Conservation (phyloP, 37 sponge, comb jelly and placozoan genomes). For the Crambe crambe region DNA sequence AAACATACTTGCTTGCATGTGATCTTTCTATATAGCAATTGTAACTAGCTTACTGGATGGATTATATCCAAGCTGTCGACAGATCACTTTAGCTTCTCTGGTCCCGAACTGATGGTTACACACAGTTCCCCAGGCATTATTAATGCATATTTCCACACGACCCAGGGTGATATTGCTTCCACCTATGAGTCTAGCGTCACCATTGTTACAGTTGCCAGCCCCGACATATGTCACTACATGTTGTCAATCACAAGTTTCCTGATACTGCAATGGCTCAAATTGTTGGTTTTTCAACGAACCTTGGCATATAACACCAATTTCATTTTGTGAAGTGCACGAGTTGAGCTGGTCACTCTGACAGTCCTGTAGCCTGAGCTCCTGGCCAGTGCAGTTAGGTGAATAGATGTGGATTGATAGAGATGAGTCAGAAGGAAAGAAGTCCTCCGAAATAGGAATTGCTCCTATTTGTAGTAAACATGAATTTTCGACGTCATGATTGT, state of each 20-base stretch:
- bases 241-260: neutral
- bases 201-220: constrained; percentile 19
- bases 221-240: neutral
- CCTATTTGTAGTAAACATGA: neutral
- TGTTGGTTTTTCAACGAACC: too few relatives aligned
- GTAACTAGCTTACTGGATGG: neutral
- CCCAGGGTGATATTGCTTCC: constrained; percentile 3
- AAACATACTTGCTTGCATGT: too few relatives aligned
- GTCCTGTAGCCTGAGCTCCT: neutral
- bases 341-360: neutral
- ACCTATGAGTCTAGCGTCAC: constrained; percentile 6
- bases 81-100: constrained; percentile 29
- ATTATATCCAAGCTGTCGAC: constrained; percentile 16
- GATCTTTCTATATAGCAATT: too few relatives aligned
- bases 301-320: neutral
- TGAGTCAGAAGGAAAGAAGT: neutral
- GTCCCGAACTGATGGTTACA: constrained; percentile 15
- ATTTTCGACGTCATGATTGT: too few relatives aligned
- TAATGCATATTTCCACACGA: constrained; percentile 36
- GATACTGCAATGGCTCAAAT: too few relatives aligned
- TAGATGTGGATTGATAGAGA: neutral
- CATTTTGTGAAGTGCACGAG: neutral
- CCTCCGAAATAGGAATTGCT: neutral
- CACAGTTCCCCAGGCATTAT: constrained; percentile 42
- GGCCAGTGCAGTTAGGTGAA: neutral